These are phyloP conservation scores for Elegia similella DNA, from an alignment of 2,888 invertebrate genomes.

Conservation along the genomic window DNA sequence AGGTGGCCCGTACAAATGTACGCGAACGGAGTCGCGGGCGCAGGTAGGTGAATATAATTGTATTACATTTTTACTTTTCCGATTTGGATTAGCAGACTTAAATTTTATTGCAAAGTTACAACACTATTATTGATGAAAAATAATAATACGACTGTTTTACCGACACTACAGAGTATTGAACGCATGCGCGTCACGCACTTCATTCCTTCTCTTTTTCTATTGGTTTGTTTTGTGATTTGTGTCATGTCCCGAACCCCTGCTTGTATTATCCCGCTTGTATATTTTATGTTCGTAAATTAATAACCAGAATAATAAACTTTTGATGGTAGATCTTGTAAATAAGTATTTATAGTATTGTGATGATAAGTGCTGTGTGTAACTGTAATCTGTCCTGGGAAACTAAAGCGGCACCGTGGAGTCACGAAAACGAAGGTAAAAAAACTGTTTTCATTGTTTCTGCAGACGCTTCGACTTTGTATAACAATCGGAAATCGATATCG, in stretches of 20 bases:
- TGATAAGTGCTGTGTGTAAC: constrained; percentile 80
- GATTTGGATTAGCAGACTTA: background rate
- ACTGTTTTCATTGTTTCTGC: constrained; percentile 65
- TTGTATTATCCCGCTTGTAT: constrained; percentile 68
- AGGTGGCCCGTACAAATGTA: too few relatives aligned
- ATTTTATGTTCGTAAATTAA: constrained; percentile 64
- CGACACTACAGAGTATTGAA: constrained; percentile 51
- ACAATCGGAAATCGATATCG: constrained; percentile 50
- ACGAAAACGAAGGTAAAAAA: constrained; percentile 82
- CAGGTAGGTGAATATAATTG: too few relatives aligned
- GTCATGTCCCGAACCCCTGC: constrained; percentile 71
- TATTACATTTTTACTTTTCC: background rate
- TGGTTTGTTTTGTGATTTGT: constrained; percentile 77
- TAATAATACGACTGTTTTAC: constrained; percentile 52
- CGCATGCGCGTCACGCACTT: constrained; percentile 71
- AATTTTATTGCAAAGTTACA: constrained; percentile 21
- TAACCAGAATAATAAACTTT: constrained; percentile 51
- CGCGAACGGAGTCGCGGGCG: too few relatives aligned
- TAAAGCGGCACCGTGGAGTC: constrained; percentile 83
- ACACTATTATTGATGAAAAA: constrained; percentile 48
- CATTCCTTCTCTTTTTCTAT: constrained; percentile 69
- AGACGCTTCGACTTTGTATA: constrained; percentile 46
- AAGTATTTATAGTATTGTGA: constrained; percentile 73
- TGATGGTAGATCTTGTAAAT: constrained; percentile 66
- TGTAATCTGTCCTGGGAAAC: constrained; percentile 77